phyloP scores from a whole-genome alignment of 2,113 vertebrate genomes.

The Callocephalon fimbriatum region DNA sequence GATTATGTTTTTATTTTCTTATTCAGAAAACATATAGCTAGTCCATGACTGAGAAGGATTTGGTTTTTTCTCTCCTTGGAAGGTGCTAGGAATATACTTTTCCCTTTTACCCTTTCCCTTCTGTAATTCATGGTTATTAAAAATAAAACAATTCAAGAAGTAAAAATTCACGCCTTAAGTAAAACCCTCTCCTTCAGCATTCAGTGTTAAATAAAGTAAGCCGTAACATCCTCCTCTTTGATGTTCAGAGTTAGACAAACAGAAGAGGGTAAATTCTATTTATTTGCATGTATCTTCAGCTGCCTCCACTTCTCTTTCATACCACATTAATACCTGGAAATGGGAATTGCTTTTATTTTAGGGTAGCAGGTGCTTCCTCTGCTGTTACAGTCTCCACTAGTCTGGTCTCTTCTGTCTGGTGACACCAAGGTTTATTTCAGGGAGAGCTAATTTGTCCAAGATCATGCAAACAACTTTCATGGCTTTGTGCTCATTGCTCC shows the following conservation, averaged over 20 bases:
- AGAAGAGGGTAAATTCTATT: background rate
- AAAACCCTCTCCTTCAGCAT: background rate
- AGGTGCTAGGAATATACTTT: background rate
- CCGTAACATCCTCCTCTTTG: background rate
- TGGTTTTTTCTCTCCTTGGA: background rate
- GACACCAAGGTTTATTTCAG: background rate
- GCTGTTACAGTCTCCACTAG: background rate
- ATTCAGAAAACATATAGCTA: background rate
- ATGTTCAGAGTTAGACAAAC: background rate
- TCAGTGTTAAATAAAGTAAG: background rate
- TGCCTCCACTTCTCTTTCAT: background rate
- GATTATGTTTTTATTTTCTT: background rate
- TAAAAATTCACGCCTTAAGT: background rate
- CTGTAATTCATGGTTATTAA: background rate
- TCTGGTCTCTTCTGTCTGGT: background rate
- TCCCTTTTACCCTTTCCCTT: background rate
- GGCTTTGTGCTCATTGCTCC: background rate
- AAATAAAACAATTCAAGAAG: background rate
- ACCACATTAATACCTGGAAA: background rate
- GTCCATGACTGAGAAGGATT: background rate
- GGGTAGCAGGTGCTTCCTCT: background rate
- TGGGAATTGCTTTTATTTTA: background rate
- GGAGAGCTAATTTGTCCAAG: background rate
- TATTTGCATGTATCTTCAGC: background rate
- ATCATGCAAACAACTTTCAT: background rate